Percentiles rank a stretch among this genome's conserved stretches.
phyloP scores from a whole-genome alignment of 2,797 vertebrate species.

The Dendrocincla fuliginosa region DNA sequence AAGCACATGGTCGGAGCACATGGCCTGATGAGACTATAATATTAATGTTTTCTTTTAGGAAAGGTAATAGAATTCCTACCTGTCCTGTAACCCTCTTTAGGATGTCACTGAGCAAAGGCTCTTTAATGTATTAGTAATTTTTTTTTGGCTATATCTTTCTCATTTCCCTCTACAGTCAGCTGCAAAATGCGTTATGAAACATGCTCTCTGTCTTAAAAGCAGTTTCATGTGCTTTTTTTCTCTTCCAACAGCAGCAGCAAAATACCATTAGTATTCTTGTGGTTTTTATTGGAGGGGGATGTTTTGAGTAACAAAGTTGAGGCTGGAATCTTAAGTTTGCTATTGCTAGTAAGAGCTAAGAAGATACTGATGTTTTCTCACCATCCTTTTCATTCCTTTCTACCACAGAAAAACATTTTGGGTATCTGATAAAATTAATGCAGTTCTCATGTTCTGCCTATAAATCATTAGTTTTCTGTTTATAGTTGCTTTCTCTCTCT shows the following conservation, averaged over 20 bases:
- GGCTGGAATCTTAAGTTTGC: neutral
- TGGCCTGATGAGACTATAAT: neutral
- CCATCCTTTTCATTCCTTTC: neutral
- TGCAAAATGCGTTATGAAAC: neutral
- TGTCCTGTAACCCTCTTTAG: neutral
- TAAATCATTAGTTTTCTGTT: neutral
- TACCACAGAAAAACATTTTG: neutral
- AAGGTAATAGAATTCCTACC: neutral
- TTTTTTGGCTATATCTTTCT: neutral
- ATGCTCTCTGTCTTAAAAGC: neutral
- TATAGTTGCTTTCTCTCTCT: neutral
- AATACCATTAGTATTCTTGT: constrained; percentile 18
- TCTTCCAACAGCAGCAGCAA: neutral
- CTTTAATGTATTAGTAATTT: neutral
- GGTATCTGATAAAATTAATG: neutral
- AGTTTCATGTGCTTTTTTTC: neutral
- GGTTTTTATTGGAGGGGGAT: neutral
- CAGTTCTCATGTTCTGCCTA: neutral
- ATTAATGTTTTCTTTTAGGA: neutral
- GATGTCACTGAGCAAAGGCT: neutral
- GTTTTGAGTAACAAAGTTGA: constrained; percentile 12
- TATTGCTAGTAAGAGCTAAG: neutral
- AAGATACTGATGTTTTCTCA: neutral
- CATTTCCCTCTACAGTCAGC: neutral
- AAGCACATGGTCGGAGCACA: neutral